Conservation (phyloP, 2,888 invertebrate species). For the Xestia xanthographa region DNA sequence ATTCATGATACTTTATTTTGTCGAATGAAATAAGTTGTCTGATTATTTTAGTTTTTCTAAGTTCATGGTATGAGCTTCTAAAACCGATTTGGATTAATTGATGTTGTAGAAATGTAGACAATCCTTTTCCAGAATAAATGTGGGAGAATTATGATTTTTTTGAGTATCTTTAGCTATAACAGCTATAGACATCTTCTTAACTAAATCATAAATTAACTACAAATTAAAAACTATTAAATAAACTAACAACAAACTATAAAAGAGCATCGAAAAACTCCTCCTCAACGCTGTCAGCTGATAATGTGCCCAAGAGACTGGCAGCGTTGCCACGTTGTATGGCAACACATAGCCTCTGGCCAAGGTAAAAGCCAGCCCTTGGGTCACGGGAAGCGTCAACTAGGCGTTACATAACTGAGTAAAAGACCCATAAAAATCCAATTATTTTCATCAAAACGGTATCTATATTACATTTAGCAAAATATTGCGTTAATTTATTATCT, state of each 20-base stretch:
- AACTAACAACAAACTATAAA: too few species aligned
- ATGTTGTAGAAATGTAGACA: not conserved
- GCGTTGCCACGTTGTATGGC: too few species aligned
- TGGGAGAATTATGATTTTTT: not conserved
- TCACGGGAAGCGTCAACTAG: too few species aligned
- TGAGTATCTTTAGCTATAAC: not conserved
- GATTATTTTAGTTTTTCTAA: not conserved
- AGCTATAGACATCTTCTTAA: not conserved
- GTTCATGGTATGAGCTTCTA: not conserved
- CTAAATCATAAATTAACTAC: too few species aligned
- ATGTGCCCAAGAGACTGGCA: too few species aligned
- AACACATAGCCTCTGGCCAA: too few species aligned
- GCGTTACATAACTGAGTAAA: too few species aligned
- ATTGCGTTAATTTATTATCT: conserved; percentile 31
- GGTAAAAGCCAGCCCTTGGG: too few species aligned
- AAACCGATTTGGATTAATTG: not conserved
- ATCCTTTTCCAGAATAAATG: not conserved
- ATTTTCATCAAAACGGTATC: not conserved
- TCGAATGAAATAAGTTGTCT: not conserved
- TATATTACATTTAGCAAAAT: conserved; percentile 10
- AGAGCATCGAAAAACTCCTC: too few species aligned
- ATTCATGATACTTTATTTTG: not conserved
- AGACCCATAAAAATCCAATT: too few species aligned
- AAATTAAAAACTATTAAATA: too few species aligned
- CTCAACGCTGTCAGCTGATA: too few species aligned